Evolutionary conservation across 2,113 vertebrate genomes (phyloP).

Genomic region (Glareola pratincola): DNA sequence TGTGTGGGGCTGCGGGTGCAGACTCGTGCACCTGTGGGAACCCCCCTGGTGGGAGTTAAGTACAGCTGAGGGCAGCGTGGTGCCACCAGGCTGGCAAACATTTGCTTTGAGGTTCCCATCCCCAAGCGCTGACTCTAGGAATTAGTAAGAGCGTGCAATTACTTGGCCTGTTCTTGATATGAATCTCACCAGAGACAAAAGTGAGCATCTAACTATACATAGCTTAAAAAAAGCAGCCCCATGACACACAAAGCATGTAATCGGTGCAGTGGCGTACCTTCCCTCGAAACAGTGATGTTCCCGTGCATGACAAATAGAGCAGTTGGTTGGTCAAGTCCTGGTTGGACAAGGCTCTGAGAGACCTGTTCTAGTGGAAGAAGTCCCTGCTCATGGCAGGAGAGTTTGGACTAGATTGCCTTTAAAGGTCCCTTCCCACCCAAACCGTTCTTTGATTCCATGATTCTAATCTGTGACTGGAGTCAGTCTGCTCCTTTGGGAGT

Average conservation of each 20-base stretch:
- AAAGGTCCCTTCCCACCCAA: neutral
- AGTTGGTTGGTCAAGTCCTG: neutral
- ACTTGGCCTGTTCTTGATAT: neutral
- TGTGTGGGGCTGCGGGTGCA: neutral
- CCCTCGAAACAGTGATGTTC: neutral
- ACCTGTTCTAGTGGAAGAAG: neutral
- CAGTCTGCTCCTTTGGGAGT: neutral
- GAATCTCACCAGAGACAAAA: neutral
- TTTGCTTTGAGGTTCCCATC: neutral
- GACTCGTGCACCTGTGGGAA: neutral
- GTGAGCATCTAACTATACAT: neutral
- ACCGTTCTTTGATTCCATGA: neutral
- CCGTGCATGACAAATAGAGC: neutral
- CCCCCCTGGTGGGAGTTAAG: neutral
- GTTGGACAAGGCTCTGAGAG: neutral
- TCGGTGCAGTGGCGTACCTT: neutral
- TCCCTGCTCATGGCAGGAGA: neutral
- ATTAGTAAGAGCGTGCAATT: neutral
- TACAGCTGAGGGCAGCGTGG: neutral
- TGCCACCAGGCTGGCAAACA: fast-evolving
- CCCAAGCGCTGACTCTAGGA: neutral
- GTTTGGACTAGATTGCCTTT: neutral
- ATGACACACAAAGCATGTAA: neutral
- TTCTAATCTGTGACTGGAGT: neutral
- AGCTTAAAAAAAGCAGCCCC: neutral